phyloP scores from a whole-genome alignment of 1,140 invertebrate species.

The Leptinotarsa texana region DNA sequence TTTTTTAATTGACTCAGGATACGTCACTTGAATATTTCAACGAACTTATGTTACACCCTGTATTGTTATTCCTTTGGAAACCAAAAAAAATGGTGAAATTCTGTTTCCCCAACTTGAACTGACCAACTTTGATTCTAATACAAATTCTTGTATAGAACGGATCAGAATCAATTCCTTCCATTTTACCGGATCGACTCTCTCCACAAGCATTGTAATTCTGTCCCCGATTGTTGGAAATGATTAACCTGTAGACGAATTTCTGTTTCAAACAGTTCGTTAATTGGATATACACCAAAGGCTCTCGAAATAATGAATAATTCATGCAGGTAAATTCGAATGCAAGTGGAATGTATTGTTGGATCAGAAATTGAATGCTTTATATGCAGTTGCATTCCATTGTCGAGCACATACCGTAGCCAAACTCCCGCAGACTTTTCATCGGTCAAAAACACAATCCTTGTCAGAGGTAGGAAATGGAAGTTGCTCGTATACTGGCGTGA shows the following conservation, averaged over 20 bases:
- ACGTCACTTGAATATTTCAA: no score
- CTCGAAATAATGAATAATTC: constrained; percentile 22
- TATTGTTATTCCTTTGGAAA: no score
- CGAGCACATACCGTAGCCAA: constrained; percentile 12
- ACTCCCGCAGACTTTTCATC: constrained; percentile 26
- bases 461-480: constrained; percentile 22
- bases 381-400: constrained; percentile 26
- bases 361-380: constrained; percentile 24
- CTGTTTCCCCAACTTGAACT: no score
- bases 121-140: no score
- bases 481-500: background rate
- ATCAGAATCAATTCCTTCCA: no score
- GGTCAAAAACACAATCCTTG: constrained; percentile 26
- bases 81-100: no score
- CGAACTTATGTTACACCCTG: no score
- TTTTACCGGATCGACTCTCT: no score
- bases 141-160: no score
- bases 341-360: constrained; percentile 21
- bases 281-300: constrained; percentile 20
- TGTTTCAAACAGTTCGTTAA: constrained; percentile 9
- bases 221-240: background rate
- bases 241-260: background rate
- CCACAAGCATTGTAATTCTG: no score
- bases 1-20: no score
- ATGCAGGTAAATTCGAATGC: constrained; percentile 16